Base-by-base conservation (phyloP, 2,888 invertebrate genomes). In the Apotomis betuletana region DNA sequence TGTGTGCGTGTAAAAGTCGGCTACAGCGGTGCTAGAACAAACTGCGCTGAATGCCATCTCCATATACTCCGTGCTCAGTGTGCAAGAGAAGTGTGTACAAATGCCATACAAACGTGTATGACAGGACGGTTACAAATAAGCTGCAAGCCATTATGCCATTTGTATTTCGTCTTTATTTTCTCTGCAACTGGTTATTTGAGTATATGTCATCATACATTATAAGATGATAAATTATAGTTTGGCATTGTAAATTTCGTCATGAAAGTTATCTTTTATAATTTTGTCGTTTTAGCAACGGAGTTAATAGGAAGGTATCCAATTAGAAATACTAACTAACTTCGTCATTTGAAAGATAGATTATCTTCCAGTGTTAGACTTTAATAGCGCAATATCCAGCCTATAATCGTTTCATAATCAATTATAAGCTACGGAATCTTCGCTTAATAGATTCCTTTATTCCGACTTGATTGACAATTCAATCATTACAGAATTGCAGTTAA, bases 391-490 rank as follows among this genome's bases (percentile, higher is more conserved):
- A 63, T 52, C 27, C 27, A 1, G 46, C 12, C 61, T 27, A 61
- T 46, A 27, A 63, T 13, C 8, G 38, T 52, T 36, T 38, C 13
- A 38, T 62, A 52, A 46, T 62, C 5, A 10, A 36, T 60, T 44
- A 49, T 51, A 52, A 52, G 13, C 60, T 38, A 63, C 36, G 63
- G 52, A 63, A 63, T 63, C 41, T 41, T 54, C 12, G 41, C 15
- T 44, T 63, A 54, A 63, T 54, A 15, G 54, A 15, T 64, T 15
- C 63, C 54, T 41, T 55, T 64, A 64, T 55, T 64, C 41, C 10
- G 15, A 54, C 54, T 54, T 64, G 54, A 64, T 55, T 54, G 64
- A 55, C 64, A 55, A 44, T 64, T 64, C 52, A 41, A 54, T 63
- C 44, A 55, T 55, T 64, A 55, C 44, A 55, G 44, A 55, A 64